Conservation (phyloP, 2,888 invertebrate species). For the Drosophila seclusa region DNA sequence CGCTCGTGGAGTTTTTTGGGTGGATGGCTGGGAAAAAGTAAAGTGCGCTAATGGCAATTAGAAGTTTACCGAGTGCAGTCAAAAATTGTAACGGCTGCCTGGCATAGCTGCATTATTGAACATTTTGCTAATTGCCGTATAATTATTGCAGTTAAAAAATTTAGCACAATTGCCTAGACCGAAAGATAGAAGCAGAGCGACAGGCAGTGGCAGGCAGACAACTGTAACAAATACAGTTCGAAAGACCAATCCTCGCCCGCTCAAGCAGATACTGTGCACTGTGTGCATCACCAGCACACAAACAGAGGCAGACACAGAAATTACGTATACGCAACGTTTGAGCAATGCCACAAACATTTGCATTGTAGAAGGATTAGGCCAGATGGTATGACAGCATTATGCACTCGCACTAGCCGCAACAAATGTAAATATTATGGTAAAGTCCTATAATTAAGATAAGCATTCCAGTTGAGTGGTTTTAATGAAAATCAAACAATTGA, state of each 20-base stretch:
- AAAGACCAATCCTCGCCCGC: constrained; percentile 31
- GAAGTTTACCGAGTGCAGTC: constrained; percentile 78
- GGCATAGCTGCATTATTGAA: constrained; percentile 76
- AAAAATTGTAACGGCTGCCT: constrained; percentile 78
- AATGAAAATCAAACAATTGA: constrained; percentile 73
- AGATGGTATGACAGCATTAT: constrained; percentile 38
- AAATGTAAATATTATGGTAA: constrained; percentile 71
- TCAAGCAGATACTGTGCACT: constrained; percentile 3
- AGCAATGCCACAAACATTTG: constrained; percentile 54
- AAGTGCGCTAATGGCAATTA: constrained; percentile 80
- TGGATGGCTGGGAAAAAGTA: constrained; percentile 57
- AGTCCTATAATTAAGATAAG: constrained; percentile 78
- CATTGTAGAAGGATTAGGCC: constrained; percentile 38
- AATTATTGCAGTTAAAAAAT: constrained; percentile 80
- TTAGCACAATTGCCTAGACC: constrained; percentile 49
- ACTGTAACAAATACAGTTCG: not conserved
- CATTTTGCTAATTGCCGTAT: constrained; percentile 78
- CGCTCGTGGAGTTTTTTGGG: constrained; percentile 10
- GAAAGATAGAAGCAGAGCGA: not conserved
- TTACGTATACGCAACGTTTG: constrained; percentile 47
- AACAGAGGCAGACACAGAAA: constrained; percentile 1
- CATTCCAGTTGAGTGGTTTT: constrained; percentile 66
- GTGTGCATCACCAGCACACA: constrained; percentile 12
- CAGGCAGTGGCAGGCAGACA: constrained; percentile 15
- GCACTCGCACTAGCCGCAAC: constrained; percentile 50